A percentile compares a stretch with the other conserved stretches of the same genome.
phyloP scores from a whole-genome alignment of 2,797 vertebrate species.

The Microchirus variegatus region DNA sequence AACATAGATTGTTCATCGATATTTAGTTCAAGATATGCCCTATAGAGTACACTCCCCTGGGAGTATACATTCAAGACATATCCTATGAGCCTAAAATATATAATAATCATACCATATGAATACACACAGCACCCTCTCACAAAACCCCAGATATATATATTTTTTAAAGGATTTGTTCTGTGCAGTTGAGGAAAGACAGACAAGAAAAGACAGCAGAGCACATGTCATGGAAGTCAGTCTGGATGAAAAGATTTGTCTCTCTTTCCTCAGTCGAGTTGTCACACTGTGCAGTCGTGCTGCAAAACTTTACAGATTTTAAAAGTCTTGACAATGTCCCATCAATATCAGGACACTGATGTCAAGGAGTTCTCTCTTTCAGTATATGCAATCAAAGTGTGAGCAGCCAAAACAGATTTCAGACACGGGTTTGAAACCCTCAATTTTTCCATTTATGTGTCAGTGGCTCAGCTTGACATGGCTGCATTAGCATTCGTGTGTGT shows the following conservation, averaged over 20 bases:
- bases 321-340: slow-evolving; percentile 72
- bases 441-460: slow-evolving; percentile 62
- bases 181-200: slow-evolving; percentile 32
- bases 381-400: slow-evolving; percentile 30
- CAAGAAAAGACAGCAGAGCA: slow-evolving; percentile 42
- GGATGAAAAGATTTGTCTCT: slow-evolving; percentile 68
- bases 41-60: not conserved
- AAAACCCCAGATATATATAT: slow-evolving; percentile 26
- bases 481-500: slow-evolving; percentile 29
- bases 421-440: slow-evolving; percentile 54
- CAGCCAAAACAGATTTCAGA: slow-evolving; percentile 58
- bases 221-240: slow-evolving; percentile 58
- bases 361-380: slow-evolving; percentile 43
- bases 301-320: slow-evolving; percentile 56
- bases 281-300: slow-evolving; percentile 51
- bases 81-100: slow-evolving; percentile 45
- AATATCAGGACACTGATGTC: slow-evolving; percentile 64
- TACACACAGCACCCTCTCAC: slow-evolving; percentile 23
- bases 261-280: slow-evolving; percentile 47
- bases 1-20: slow-evolving; percentile 18
- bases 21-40: slow-evolving; percentile 38
- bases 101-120: slow-evolving; percentile 14
- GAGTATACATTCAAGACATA: slow-evolving; percentile 49
- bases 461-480: slow-evolving; percentile 28
- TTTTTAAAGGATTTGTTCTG: slow-evolving; percentile 43